Evolutionary conservation across 1,140 invertebrate genomes (phyloP).

Genomic region (Drosophila malerkotliana): DNA sequence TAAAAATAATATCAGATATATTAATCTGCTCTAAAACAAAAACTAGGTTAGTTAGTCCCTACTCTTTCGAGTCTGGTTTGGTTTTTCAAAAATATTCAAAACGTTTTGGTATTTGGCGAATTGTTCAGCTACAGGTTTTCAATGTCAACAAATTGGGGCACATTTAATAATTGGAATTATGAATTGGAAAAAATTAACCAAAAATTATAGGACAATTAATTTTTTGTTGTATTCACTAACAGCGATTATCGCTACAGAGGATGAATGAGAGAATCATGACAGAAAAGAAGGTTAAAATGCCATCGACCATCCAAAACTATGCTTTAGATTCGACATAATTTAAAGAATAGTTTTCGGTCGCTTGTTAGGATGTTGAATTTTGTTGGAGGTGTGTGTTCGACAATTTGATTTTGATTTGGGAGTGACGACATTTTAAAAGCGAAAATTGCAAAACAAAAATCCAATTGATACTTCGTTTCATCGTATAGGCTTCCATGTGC

Average conservation of each 20-base stretch:
- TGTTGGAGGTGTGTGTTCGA: slow-evolving; percentile 12
- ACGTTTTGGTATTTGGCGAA: slow-evolving; percentile 57
- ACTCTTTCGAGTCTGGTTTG: slow-evolving; percentile 8
- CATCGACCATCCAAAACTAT: slow-evolving; percentile 3
- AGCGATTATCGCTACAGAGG: slow-evolving; percentile 41
- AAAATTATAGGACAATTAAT: slow-evolving; percentile 68
- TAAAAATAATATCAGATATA: slow-evolving; percentile 3
- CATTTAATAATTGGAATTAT: slow-evolving; percentile 49
- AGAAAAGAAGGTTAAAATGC: slow-evolving; percentile 20
- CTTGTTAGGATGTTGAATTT: slow-evolving; percentile 23
- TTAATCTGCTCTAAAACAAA: slow-evolving; percentile 62
- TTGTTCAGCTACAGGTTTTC: slow-evolving; percentile 78
- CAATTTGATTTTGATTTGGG: slow-evolving; percentile 48
- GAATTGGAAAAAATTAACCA: slow-evolving; percentile 27
- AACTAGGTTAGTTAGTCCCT: slow-evolving; percentile 32
- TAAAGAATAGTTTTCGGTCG: neutral
- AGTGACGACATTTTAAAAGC: slow-evolving; percentile 68
- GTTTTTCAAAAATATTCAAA: slow-evolving; percentile 78
- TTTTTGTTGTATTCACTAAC: slow-evolving; percentile 79
- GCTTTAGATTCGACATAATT: neutral
- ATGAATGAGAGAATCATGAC: slow-evolving; percentile 21
- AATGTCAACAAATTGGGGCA: slow-evolving; percentile 77
- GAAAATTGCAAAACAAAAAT: slow-evolving; percentile 84
- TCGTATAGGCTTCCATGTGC: slow-evolving; percentile 23
- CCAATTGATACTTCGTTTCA: slow-evolving; percentile 67